phyloP scores from a whole-genome alignment of 2,888 invertebrate species.

The Petrolisthes manimaculis region DNA sequence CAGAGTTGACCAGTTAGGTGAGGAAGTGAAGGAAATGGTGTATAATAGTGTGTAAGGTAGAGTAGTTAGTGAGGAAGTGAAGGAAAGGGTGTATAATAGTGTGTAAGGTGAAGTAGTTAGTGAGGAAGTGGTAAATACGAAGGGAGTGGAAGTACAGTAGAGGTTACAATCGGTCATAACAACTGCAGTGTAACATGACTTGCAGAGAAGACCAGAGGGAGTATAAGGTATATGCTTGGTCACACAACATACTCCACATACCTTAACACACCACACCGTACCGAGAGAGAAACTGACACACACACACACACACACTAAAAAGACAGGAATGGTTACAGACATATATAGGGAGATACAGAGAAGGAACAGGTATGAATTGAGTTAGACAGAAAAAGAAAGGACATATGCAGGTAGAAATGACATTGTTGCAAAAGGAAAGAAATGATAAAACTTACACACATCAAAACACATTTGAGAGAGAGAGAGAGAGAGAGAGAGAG shows the following conservation, averaged over 20 bases:
- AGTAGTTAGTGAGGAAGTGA: not conserved
- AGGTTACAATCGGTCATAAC: too few species aligned
- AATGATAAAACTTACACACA: not conserved
- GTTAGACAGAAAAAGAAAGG: not conserved
- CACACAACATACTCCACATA: too few species aligned
- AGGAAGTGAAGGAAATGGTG: not conserved
- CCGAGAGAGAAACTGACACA: too few species aligned
- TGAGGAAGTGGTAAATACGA: not conserved
- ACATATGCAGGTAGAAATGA: not conserved
- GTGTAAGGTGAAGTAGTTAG: not conserved
- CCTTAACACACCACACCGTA: too few species aligned
- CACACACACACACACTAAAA: too few species aligned
- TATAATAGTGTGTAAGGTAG: not conserved
- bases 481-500: not conserved
- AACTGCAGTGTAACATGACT: too few species aligned
- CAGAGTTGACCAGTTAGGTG: not conserved
- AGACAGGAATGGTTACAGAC: too few species aligned
- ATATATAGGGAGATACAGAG: too few species aligned
- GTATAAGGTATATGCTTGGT: too few species aligned
- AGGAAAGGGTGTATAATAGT: not conserved
- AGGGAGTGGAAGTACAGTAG: not conserved
- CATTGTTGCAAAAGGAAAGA: not conserved
- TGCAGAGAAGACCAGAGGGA: too few species aligned
- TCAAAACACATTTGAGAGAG: not conserved
- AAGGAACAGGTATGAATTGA: not conserved